Evolutionary conservation across 2,888 invertebrate species (phyloP).

Genomic region (Pterostichus niger): DNA sequence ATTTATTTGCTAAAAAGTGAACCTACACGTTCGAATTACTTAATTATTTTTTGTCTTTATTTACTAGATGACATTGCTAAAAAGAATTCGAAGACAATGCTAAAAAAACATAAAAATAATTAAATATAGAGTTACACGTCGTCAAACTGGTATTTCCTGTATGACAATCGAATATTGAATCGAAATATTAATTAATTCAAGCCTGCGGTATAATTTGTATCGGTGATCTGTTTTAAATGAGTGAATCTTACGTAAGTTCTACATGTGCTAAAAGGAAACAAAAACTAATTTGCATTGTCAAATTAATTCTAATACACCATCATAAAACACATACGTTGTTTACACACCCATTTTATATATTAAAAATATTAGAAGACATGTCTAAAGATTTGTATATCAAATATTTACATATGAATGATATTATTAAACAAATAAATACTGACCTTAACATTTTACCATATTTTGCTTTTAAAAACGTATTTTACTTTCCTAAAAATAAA

Average conservation of each 20-base stretch:
- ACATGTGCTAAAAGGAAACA: not conserved
- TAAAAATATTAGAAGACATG: not conserved
- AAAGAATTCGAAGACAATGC: not conserved
- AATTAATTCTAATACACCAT: not conserved
- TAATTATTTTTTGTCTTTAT: not conserved
- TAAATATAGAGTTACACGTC: not conserved
- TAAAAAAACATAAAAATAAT: not conserved
- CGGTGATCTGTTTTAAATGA: not conserved
- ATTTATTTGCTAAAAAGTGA: too few species aligned
- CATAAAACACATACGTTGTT: not conserved
- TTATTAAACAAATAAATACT: too few species aligned
- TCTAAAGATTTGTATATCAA: too few species aligned
- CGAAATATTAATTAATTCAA: slow-evolving; percentile 1
- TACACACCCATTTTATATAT: not conserved
- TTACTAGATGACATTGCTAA: not conserved
- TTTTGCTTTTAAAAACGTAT: too few species aligned
- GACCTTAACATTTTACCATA: too few species aligned
- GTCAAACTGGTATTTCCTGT: not conserved
- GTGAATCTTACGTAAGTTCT: not conserved
- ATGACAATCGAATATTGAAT: not conserved
- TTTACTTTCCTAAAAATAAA: not conserved
- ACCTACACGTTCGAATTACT: not conserved
- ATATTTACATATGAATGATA: not conserved
- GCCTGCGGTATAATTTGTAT: not conserved
- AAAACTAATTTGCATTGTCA: not conserved